A percentile compares a stretch with the other conserved stretches of the same genome.
These are phyloP conservation scores for Vanessa atalanta DNA, from an alignment of 1,140 invertebrate genomes.

Conservation along the genomic window DNA sequence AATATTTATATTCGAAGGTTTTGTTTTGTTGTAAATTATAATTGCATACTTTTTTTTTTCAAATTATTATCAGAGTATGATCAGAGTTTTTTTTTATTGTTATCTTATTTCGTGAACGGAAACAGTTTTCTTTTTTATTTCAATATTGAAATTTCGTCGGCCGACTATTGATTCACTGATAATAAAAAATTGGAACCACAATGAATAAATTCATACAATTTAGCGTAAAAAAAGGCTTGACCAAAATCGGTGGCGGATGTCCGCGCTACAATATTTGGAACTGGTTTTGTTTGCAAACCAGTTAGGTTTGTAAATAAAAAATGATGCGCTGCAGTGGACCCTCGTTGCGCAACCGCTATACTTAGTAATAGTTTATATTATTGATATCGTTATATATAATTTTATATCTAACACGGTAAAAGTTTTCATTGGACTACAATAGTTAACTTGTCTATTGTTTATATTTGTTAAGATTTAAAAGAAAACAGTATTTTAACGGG, in stretches of 20 bases:
- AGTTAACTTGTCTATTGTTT: neutral
- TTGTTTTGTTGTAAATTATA: no score
- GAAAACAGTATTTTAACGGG: no score
- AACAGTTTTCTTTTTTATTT: no score
- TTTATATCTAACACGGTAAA: conserved; percentile 1
- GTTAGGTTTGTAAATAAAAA: conserved; percentile 28
- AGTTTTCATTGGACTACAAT: neutral
- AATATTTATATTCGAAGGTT: no score
- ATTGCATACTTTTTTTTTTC: no score
- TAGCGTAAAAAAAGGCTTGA: conserved; percentile 8
- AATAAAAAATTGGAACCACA: neutral
- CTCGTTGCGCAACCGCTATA: conserved; percentile 4
- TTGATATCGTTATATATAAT: neutral
- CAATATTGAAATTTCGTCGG: no score
- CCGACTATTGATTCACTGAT: neutral
- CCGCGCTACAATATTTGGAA: conserved; percentile 16
- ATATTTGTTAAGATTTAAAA: no score
- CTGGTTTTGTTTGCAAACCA: conserved; percentile 25
- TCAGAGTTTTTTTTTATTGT: no score
- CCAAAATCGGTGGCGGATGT: conserved; percentile 24
- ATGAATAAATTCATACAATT: neutral
- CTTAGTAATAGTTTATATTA: conserved; percentile 1
- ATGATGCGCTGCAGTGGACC: conserved; percentile 5
- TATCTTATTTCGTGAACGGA: no score
- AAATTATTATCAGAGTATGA: no score